These are phyloP conservation scores for Myotis planiceps DNA, from an alignment of 2,797 vertebrate species.

Conservation along the genomic window DNA sequence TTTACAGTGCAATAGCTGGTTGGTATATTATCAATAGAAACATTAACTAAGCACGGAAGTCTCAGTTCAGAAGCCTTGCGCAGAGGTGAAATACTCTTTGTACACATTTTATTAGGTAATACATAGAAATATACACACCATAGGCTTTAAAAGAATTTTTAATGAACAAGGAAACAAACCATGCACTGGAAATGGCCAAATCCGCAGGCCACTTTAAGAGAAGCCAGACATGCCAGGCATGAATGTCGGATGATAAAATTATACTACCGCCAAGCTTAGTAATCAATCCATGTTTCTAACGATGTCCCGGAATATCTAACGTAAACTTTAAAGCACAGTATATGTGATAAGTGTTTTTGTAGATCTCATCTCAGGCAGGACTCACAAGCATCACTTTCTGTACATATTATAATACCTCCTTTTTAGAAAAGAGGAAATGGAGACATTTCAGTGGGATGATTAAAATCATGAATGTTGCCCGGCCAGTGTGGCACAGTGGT, in stretches of 20 bases:
- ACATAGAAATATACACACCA: neutral
- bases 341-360: neutral
- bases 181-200: neutral
- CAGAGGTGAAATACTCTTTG: neutral
- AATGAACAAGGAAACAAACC: neutral
- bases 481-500: too few relatives aligned
- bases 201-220: neutral
- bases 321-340: neutral
- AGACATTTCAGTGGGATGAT: fast-evolving
- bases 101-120: neutral
- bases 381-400: too few relatives aligned
- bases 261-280: neutral
- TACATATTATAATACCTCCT: neutral
- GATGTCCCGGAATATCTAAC: neutral
- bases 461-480: neutral
- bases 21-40: neutral
- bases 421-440: neutral
- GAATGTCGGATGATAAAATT: neutral
- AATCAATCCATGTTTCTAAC: neutral
- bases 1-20: neutral
- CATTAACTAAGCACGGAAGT: neutral
- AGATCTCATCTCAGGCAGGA: neutral
- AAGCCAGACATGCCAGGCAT: neutral
- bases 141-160: neutral
- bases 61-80: neutral